Evolutionary conservation across 2,888 invertebrate genomes (phyloP).

Genomic region (Perizoma affinitatum): DNA sequence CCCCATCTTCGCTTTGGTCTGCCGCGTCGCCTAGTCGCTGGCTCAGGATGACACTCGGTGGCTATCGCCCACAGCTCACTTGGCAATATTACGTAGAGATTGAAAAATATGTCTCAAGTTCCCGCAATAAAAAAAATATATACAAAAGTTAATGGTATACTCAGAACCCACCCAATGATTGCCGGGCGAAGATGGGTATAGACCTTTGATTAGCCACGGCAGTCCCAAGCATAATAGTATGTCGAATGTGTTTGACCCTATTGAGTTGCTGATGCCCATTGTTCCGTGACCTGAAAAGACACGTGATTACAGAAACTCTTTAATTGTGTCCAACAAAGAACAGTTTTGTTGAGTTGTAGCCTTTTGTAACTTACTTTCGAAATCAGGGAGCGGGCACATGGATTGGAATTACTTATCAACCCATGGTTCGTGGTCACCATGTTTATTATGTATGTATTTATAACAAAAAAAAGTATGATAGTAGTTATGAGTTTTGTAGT

Average conservation of each 20-base stretch:
- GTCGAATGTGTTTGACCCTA: slow-evolving; percentile 93
- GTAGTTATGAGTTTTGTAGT: no score
- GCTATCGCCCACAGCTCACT: no score
- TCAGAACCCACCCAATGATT: slow-evolving; percentile 76
- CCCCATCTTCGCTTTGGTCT: no score
- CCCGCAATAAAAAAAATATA: no score
- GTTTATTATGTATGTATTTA: no score
- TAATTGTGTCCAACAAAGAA: slow-evolving; percentile 10
- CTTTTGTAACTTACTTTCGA: slow-evolving; percentile 4
- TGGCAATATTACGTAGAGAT: no score
- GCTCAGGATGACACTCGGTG: no score
- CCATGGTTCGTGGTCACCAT: no score
- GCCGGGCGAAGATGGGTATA: slow-evolving; percentile 83
- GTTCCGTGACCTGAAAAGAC: slow-evolving; percentile 86
- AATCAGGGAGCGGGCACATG: slow-evolving; percentile 6
- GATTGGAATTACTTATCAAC: no score
- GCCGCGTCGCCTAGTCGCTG: no score
- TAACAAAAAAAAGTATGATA: no score
- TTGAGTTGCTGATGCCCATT: slow-evolving; percentile 92
- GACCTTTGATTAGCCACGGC: slow-evolving; percentile 90
- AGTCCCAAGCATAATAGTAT: slow-evolving; percentile 90
- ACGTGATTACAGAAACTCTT: slow-evolving; percentile 16
- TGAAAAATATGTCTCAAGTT: no score
- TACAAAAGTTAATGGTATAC: background rate
- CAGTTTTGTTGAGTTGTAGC: slow-evolving; percentile 5